Evolutionary conservation across 1,140 invertebrate genomes (phyloP).

Genomic region (Andrena cerasifolii): DNA sequence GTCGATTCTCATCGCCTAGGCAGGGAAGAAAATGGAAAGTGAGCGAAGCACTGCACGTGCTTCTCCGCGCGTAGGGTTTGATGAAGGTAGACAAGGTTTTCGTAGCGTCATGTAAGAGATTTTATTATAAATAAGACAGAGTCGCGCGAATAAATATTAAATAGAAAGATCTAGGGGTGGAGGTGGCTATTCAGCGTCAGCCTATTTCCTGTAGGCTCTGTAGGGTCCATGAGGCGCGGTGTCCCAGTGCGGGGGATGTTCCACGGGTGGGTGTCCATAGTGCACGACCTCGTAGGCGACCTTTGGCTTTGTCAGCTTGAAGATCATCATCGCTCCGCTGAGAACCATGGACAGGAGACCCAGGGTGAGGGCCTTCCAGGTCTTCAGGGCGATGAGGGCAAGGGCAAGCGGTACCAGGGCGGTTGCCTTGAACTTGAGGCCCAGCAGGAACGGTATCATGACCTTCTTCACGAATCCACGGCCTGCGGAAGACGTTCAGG

Average conservation of each 20-base stretch:
- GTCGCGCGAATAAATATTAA: slow-evolving; percentile 72
- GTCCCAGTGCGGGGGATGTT: slow-evolving; percentile 86
- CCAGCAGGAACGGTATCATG: slow-evolving; percentile 91
- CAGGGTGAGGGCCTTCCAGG: slow-evolving; percentile 93
- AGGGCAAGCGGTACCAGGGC: slow-evolving; percentile 90
- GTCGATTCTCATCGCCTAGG: slow-evolving; percentile 11
- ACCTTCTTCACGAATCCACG: slow-evolving; percentile 92
- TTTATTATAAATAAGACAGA: slow-evolving; percentile 69
- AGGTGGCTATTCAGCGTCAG: background rate
- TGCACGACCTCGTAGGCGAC: slow-evolving; percentile 91
- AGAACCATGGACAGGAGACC: slow-evolving; percentile 91
- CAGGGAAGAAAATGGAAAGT: slow-evolving; percentile 43
- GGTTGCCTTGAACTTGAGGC: slow-evolving; percentile 92
- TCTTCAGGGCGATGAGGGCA: slow-evolving; percentile 91
- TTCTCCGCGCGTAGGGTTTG: background rate
- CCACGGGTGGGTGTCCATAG: slow-evolving; percentile 90
- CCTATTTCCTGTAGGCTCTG: slow-evolving; percentile 80
- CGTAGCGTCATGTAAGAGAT: slow-evolving; percentile 53
- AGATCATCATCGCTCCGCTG: slow-evolving; percentile 91
- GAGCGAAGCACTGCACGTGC: background rate
- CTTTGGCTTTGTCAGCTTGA: slow-evolving; percentile 92
- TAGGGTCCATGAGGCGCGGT: slow-evolving; percentile 85
- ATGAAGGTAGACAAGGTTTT: slow-evolving; percentile 20
- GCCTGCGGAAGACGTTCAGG: slow-evolving; percentile 79
- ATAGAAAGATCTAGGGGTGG: slow-evolving; percentile 56